Evolutionary conservation across 1,140 invertebrate genomes (phyloP), one percentile per base, ranked within the genome.

Genomic region (Melanaphis sacchari): DNA sequence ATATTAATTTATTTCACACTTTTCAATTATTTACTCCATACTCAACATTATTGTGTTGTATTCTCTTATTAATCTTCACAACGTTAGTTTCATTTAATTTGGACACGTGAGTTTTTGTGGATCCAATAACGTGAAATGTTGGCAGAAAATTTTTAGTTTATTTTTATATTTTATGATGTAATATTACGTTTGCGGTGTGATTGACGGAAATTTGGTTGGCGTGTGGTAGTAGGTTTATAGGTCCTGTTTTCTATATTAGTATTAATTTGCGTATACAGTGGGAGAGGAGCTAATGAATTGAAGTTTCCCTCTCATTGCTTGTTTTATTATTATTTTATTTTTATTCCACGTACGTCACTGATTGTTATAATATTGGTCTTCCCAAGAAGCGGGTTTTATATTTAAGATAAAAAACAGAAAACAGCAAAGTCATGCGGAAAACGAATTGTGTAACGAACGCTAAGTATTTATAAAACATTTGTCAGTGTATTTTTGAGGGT

Each of bases 391-490:
- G 54, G 15, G 31, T 66, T 66, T 18, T 11, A 31, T 26, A 66
- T 31, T 66, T 66, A 5, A 36, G 31, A 88, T 31, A n/a, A 46
- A 88, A 52, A 88, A 36, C 21, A 22, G 46, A 24, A 52, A 88
- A 88, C 8, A 21, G 18, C 52, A 90, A 59, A 90, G 52, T 90
- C 49, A 54, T 40, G 88, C 38, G 40, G 88, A 90, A 90, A 54
- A 59, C 88, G 49, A 90, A 54, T 59, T 49, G 31, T 46, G 31
- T 26, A 66, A 46, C 43, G 41, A 26, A 52, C 26, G 26, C 15
- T 11, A 2, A 7, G 49, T 82, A 82, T 52, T 92, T 82, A 24
- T 22, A 81, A 31, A 41, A 11, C 38, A 43, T 54, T 38, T 6
- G 31, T 41, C 1, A n/a, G 38, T 18, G 41, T n/a, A 26, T 18